Conservation (phyloP, 2,797 vertebrate genomes). For the Sardinella longiceps region DNA sequence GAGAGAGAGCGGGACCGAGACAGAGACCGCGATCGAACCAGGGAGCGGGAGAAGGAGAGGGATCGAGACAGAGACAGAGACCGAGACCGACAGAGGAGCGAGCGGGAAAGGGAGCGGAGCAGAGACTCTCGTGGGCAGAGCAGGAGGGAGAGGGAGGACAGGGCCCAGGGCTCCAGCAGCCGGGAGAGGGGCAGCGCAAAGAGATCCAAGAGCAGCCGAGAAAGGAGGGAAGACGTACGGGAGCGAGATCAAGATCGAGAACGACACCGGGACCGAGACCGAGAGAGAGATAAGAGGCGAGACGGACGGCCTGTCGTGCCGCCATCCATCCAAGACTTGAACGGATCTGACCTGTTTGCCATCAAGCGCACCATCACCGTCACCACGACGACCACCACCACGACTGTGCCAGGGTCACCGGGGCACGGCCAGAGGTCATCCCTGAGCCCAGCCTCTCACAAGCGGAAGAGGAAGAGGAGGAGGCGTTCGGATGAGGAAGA, state of each 20-base stretch:
- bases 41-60: constrained; percentile 28
- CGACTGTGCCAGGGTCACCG: constrained; percentile 74
- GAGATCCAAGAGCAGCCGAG: constrained; percentile 54
- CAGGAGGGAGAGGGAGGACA: constrained; percentile 66
- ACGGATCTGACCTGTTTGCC: constrained; percentile 87
- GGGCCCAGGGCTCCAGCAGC: constrained; percentile 67
- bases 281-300: constrained; percentile 66
- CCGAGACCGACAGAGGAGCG: constrained; percentile 59
- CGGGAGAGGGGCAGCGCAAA: constrained; percentile 63
- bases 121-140: constrained; percentile 59
- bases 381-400: constrained; percentile 78
- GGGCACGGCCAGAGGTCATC: constrained; percentile 59
- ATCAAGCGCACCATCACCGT: constrained; percentile 95
- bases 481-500: constrained; percentile 63
- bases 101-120: constrained; percentile 48
- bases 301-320: constrained; percentile 86
- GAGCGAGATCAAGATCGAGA: constrained; percentile 58
- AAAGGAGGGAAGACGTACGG: constrained; percentile 38
- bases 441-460: constrained; percentile 60
- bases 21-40: constrained; percentile 61
- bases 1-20: constrained; percentile 67
- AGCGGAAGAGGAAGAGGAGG: constrained; percentile 76
- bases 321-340: constrained; percentile 92
- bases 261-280: constrained; percentile 62
- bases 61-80: not conserved